Percentiles rank a stretch among this genome's conserved stretches.
Conservation (phyloP, 2,888 invertebrate species). For the Rotaria sp. region DNA sequence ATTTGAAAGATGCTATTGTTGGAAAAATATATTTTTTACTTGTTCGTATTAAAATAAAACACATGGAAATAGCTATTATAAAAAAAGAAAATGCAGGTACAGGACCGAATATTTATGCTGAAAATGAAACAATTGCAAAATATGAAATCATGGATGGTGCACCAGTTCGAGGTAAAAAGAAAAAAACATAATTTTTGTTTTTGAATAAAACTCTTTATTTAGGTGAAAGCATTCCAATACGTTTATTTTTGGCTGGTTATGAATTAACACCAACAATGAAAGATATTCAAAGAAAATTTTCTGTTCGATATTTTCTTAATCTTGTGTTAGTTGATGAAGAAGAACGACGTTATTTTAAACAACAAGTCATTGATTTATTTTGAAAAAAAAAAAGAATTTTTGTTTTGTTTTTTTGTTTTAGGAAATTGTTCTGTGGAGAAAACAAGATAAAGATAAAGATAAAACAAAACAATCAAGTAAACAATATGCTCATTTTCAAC, state of each 20-base stretch:
- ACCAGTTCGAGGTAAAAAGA: conserved; percentile 68
- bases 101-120: conserved; percentile 82
- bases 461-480: background rate
- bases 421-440: conserved; percentile 95
- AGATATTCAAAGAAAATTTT: conserved; percentile 98
- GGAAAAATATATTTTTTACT: conserved; percentile 98
- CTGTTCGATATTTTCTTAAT: conserved; percentile 93
- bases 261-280: conserved; percentile 98
- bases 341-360: conserved; percentile 96
- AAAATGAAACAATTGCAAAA: conserved; percentile 97
- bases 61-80: conserved; percentile 99
- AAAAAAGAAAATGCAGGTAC: conserved; percentile 92
- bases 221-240: conserved; percentile 92
- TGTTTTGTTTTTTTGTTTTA: conserved; percentile 33
- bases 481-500: conserved; percentile 19
- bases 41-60: conserved; percentile 97
- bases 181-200: too few relatives aligned
- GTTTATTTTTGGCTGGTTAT: conserved; percentile 93
- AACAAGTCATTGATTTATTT: conserved; percentile 61
- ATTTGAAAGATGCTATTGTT: conserved; percentile 96
- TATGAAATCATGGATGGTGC: conserved; percentile 99
- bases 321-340: conserved; percentile 97
- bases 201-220: too few relatives aligned
- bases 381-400: background rate
- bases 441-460: conserved; percentile 66